Conservation (phyloP, 2,888 invertebrate genomes). For the Nomada goodeniana region DNA sequence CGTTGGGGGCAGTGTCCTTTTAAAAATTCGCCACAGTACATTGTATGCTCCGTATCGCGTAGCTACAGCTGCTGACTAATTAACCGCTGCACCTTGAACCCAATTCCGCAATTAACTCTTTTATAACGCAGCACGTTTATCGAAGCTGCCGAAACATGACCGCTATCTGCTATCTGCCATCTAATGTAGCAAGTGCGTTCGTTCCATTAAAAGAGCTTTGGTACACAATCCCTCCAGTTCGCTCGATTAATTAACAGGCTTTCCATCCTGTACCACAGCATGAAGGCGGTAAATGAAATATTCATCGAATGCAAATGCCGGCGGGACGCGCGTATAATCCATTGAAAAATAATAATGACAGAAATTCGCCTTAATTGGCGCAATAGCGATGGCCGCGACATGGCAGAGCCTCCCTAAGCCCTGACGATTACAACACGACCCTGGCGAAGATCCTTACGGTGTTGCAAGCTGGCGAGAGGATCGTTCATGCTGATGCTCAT, state of each 20-base stretch:
- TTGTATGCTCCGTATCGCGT: background rate
- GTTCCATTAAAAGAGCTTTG: conserved; percentile 27
- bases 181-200: background rate
- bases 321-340: conserved; percentile 70
- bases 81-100: conserved; percentile 28
- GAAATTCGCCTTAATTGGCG: conserved; percentile 81
- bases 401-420: conserved; percentile 53
- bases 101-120: conserved; percentile 18
- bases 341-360: conserved; percentile 80
- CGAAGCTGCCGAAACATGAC: conserved; percentile 5
- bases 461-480: conserved; percentile 42
- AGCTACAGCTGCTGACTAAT: conserved; percentile 17
- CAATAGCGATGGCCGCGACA: conserved; percentile 69
- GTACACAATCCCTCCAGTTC: conserved; percentile 15
- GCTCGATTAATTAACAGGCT: conserved; percentile 64
- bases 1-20: background rate
- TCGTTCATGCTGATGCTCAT: conserved; percentile 69
- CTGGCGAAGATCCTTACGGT: conserved; percentile 76
- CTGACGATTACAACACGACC: conserved; percentile 78
- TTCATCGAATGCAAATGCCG: conserved; percentile 78
- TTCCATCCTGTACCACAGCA: conserved; percentile 32
- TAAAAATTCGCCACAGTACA: background rate
- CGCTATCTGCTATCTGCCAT: background rate
- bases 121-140: background rate
- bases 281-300: conserved; percentile 70